Base-by-base conservation (phyloP, 2,113 vertebrate species). In the Hydrolagus affinis region DNA sequence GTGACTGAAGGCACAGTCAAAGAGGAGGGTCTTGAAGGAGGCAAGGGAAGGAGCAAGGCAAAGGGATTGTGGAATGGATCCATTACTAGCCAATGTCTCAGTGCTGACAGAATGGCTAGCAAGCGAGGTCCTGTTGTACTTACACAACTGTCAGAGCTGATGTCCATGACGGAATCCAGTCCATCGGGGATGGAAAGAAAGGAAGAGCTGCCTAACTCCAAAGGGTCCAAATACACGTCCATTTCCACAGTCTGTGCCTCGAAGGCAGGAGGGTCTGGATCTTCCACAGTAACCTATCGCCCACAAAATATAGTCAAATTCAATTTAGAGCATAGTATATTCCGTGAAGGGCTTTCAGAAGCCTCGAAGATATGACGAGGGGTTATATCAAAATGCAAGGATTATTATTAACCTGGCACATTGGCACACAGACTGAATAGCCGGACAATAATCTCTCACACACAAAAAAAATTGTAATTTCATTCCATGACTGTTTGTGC, bases 211-310 rank as follows among this genome's bases (percentile, higher is more conserved):
- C 91, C 90, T 19, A 89, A 80, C 10, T 87, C 85, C 0, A 91
- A 90, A 32, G 90, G 92, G 83, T 88, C 89, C 9, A 94, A 86
- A 85, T 88, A 88, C 59, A 92, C 87, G 0, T 95, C 94, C 91
- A 94, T 94, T 87, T 94, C 94, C 87, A 94, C 92, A 9, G 90
- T 92, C 78, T 92, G 91, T 86, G 90, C 90, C 25, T 91, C 75
- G 0, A 91, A 88, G 17, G 91, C 90, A 0, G 92, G 87, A 59
- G 91, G 89, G 30, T 86, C 86, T 0, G 90, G 91, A 70, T 90
- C 83, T 28, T 94, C 93, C 87, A 91, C 62, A 0, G 89, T 86
- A 32, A 93, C 90, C 94, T 95, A 89, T 44, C 44, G 6, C 44
- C 44, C 44, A 44, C 44, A 44, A 44, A 44, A 44, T 44, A 44